Conservation (phyloP, 2,888 invertebrate species). For the Lycia hirtaria region DNA sequence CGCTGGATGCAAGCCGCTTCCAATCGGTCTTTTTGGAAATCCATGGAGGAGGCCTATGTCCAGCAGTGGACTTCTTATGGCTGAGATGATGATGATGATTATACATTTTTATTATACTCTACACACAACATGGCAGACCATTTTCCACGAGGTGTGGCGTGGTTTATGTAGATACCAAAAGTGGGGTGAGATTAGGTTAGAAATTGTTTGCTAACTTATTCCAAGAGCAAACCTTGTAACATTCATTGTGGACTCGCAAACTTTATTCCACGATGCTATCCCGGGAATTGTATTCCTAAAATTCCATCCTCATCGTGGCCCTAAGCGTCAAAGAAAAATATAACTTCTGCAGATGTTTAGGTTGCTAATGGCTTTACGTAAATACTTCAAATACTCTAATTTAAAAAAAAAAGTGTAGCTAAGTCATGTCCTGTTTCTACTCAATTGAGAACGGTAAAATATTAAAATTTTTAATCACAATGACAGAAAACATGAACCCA, state of each 20-base stretch:
- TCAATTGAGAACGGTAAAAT: no score
- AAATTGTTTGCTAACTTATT: slow-evolving; percentile 2
- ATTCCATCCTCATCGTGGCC: slow-evolving; percentile 5
- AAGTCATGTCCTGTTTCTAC: background rate
- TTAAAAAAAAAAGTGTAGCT: no score
- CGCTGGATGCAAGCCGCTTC: no score
- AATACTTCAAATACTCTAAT: background rate
- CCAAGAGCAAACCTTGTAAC: background rate
- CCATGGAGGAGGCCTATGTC: no score
- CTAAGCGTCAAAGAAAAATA: slow-evolving; percentile 9
- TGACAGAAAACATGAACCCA: no score
- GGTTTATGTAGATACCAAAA: background rate
- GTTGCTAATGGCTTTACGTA: slow-evolving; percentile 6
- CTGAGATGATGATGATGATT: no score
- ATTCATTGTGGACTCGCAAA: slow-evolving; percentile 2
- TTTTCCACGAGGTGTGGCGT: background rate
- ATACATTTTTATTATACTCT: no score
- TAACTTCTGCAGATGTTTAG: slow-evolving; percentile 8
- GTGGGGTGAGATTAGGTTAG: background rate
- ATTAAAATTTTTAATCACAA: no score
- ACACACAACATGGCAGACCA: no score
- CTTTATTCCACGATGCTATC: slow-evolving; percentile 11
- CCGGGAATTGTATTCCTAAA: slow-evolving; percentile 23
- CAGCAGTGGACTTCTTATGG: no score
- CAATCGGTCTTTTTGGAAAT: no score